Percentiles rank a stretch among this genome's conserved stretches.
Conservation (phyloP, 2,113 vertebrate species). For the Bothrops jararaca region DNA sequence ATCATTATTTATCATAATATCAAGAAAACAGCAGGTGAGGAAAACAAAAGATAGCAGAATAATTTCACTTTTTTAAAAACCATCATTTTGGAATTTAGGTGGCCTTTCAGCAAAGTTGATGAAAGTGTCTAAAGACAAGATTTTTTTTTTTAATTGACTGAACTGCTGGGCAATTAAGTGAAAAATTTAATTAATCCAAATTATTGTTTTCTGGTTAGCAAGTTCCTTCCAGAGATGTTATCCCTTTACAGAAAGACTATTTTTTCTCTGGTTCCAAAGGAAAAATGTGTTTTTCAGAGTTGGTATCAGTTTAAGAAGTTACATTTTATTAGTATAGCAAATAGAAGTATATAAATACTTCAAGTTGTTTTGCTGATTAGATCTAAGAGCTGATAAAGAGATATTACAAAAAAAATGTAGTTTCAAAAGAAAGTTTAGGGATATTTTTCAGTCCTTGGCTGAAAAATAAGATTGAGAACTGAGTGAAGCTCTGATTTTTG, state of each 20-base stretch:
- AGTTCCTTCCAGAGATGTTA: slow-evolving; percentile 13
- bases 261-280: not conserved
- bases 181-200: slow-evolving; percentile 18
- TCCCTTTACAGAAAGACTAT: not conserved
- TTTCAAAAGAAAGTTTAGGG: slow-evolving; percentile 12
- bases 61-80: not conserved
- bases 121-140: not conserved
- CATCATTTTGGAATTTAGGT: not conserved
- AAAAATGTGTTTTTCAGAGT: not conserved
- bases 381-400: slow-evolving; percentile 19
- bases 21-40: not conserved
- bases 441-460: slow-evolving; percentile 41
- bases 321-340: not conserved
- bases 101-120: not conserved
- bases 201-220: not conserved
- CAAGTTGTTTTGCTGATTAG: not conserved
- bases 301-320: not conserved
- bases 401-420: slow-evolving; percentile 10
- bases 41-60: not conserved
- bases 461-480: slow-evolving; percentile 37
- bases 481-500: slow-evolving; percentile 46
- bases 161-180: slow-evolving; percentile 7
- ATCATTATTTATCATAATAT: not conserved
- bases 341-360: not conserved
- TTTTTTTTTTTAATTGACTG: not conserved